Percentiles rank a stretch among this genome's conserved stretches.
phyloP scores from a whole-genome alignment of 2,888 invertebrate species.

The Ecdyonurus torrentis region DNA sequence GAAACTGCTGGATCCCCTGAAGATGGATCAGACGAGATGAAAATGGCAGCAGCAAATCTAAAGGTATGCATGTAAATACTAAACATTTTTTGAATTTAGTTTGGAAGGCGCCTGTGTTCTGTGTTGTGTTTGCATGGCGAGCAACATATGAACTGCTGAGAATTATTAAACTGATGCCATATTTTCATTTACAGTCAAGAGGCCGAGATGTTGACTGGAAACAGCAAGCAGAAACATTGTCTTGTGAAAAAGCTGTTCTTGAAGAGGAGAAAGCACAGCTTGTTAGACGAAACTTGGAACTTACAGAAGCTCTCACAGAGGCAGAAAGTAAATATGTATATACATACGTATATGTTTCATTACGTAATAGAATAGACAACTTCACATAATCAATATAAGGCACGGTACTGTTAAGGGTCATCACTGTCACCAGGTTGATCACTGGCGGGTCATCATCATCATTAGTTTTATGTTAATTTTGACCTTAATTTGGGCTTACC shows the following conservation, averaged over 20 bases:
- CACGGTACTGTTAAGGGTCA: too few relatives aligned
- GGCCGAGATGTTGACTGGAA: neutral
- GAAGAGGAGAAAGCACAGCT: constrained; percentile 39
- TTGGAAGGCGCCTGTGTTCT: neutral
- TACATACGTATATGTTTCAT: too few relatives aligned
- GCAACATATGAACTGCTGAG: too few relatives aligned
- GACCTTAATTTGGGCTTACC: too few relatives aligned
- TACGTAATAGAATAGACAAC: too few relatives aligned
- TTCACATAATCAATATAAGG: too few relatives aligned
- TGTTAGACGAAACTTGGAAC: constrained; percentile 33
- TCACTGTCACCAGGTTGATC: too few relatives aligned
- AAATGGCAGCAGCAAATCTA: neutral
- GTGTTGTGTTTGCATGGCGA: neutral
- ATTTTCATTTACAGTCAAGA: neutral
- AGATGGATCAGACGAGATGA: neutral
- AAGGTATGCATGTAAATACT: too few relatives aligned
- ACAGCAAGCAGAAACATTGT: constrained; percentile 3
- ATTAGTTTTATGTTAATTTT: too few relatives aligned
- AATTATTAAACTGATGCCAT: too few relatives aligned
- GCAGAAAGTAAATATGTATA: constrained; percentile 48
- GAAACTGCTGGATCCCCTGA: neutral
- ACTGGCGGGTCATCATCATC: neutral
- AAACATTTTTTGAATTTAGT: too few relatives aligned
- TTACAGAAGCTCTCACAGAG: constrained; percentile 41
- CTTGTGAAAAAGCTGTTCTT: constrained; percentile 26